Conservation (phyloP, 2,113 vertebrate species). For the Henicopernis longicauda region DNA sequence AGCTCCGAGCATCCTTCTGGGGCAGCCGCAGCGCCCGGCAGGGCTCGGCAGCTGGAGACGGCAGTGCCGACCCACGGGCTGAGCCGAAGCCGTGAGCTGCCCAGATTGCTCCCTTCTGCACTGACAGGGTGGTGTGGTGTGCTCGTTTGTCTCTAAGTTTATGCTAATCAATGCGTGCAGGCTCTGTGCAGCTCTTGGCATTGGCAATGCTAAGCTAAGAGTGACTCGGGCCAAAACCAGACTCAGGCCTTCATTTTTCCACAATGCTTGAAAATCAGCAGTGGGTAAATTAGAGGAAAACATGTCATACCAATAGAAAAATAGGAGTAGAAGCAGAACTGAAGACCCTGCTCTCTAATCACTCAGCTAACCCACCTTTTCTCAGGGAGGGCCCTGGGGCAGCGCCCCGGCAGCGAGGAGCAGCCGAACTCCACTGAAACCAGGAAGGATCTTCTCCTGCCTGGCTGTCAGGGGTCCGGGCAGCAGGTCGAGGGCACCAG, state of each 20-base stretch:
- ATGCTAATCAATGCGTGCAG: neutral
- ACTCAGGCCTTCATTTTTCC: slow-evolving; percentile 26
- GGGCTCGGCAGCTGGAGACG: neutral
- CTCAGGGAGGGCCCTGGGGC: neutral
- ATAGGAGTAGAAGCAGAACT: rapidly evolving
- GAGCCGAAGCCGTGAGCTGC: neutral
- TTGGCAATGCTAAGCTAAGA: neutral
- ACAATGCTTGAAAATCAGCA: neutral
- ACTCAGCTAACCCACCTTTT: no score
- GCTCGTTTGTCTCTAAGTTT: neutral
- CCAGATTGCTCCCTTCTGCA: neutral
- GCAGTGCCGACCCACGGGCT: neutral
- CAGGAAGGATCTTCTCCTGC: neutral
- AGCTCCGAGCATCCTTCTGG: neutral
- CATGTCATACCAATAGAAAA: rapidly evolving
- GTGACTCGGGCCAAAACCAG: slow-evolving; percentile 28
- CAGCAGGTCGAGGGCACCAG: rapidly evolving
- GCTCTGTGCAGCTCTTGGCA: neutral
- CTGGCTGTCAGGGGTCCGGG: rapidly evolving
- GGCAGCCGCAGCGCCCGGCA: neutral
- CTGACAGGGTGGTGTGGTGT: neutral
- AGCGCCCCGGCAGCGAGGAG: rapidly evolving
- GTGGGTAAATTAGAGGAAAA: neutral
- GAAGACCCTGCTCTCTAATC: neutral
- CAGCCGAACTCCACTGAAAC: rapidly evolving